A percentile compares a stretch with the other conserved stretches of the same genome.
phyloP scores from a whole-genome alignment of 2,888 invertebrate genomes.

The Rhorus exstirpatorius region DNA sequence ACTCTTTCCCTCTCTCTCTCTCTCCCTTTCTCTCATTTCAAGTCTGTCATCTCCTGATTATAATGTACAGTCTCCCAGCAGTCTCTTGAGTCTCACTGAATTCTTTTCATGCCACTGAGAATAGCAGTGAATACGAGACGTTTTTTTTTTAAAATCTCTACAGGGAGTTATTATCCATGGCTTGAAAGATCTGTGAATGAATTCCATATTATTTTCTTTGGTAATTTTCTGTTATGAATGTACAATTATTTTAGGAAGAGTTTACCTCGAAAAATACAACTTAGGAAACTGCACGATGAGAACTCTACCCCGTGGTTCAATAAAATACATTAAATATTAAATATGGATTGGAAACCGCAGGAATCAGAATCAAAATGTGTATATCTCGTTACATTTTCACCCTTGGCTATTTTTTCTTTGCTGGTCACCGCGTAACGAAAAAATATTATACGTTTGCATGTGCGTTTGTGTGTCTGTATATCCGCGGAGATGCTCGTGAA shows the following conservation, averaged over 20 bases:
- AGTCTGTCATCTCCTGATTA: constrained; percentile 25
- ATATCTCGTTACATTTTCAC: neutral
- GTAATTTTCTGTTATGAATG: too few species aligned
- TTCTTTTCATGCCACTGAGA: too few species aligned
- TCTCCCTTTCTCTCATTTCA: neutral
- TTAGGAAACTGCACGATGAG: too few species aligned
- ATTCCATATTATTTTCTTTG: too few species aligned
- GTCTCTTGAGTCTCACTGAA: neutral
- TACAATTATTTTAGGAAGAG: too few species aligned
- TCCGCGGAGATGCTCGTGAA: constrained; percentile 51
- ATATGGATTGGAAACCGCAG: neutral
- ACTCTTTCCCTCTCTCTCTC: neutral
- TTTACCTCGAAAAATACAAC: too few species aligned
- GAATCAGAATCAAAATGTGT: neutral
- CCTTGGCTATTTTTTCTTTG: neutral
- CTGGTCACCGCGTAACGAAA: constrained; percentile 21
- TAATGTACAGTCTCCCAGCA: neutral
- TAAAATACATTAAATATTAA: neutral
- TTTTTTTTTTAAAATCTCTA: too few species aligned
- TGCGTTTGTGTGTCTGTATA: too few species aligned
- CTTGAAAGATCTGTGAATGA: too few species aligned
- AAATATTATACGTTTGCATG: constrained; percentile 42
- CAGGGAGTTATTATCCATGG: too few species aligned
- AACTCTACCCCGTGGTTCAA: neutral
- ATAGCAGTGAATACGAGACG: too few species aligned